Conservation (phyloP, 2,888 invertebrate species). For the Plebejus melissa region DNA sequence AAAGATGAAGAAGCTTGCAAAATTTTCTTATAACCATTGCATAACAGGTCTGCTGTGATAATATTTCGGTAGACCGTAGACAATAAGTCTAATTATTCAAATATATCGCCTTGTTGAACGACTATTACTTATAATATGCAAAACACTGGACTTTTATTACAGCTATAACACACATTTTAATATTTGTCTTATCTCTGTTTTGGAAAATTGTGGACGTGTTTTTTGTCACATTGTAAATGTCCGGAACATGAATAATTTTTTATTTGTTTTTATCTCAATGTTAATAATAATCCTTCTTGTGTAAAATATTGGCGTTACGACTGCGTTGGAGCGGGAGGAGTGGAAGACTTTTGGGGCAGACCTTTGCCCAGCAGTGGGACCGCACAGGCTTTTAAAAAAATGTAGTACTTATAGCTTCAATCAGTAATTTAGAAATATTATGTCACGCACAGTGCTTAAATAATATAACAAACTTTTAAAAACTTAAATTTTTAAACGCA, state of each 20-base stretch:
- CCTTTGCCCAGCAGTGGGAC: no score
- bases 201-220: not conserved
- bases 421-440: no score
- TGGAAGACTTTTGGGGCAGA: no score
- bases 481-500: not conserved
- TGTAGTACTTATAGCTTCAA: no score
- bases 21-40: not conserved
- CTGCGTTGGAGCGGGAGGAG: no score
- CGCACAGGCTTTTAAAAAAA: no score
- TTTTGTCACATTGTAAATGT: not conserved
- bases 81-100: not conserved
- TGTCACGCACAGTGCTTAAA: not conserved
- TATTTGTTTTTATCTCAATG: not conserved
- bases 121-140: not conserved
- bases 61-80: not conserved
- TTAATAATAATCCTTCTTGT: not conserved
- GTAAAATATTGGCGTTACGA: not conserved
- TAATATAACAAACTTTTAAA: not conserved
- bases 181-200: conserved; percentile 2
- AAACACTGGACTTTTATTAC: not conserved
- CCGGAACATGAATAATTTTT: not conserved
- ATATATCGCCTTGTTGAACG: not conserved
- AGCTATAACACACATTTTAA: not conserved
- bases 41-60: not conserved
- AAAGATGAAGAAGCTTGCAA: no score